Percentiles rank a stretch among this genome's conserved stretches.
phyloP scores from a whole-genome alignment of 2,888 invertebrate genomes.

The Lepetodrilus schrolli region DNA sequence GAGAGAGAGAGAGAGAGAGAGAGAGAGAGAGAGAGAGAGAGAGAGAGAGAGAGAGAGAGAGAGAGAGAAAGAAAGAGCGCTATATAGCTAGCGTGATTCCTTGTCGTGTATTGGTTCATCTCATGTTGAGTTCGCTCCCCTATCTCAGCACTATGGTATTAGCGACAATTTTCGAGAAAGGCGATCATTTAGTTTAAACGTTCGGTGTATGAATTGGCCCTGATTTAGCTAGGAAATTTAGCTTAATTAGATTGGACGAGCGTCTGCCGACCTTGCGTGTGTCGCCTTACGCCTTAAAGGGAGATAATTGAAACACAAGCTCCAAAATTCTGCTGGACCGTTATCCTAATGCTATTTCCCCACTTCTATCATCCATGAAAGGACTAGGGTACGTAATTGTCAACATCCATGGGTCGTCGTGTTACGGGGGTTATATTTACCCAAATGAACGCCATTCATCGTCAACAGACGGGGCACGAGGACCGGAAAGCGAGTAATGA shows the following conservation, averaged over 20 bases:
- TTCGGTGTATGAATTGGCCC: conserved; percentile 29
- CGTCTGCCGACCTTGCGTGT: neutral
- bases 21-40: conserved; percentile 99
- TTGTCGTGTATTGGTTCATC: conserved; percentile 8
- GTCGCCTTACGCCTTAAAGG: conserved; percentile 12
- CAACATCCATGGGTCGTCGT: neutral
- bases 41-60: conserved; percentile 71
- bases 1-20: conserved; percentile 97
- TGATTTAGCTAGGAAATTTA: conserved; percentile 19
- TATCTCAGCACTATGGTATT: conserved; percentile 1
- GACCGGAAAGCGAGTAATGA: conserved; percentile 1
- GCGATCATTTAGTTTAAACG: conserved; percentile 32
- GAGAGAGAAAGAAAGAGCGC: conserved; percentile 5
- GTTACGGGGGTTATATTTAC: conserved; percentile 18
- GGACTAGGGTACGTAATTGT: neutral
- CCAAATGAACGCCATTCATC: conserved; percentile 19
- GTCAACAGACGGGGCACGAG: neutral
- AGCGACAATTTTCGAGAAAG: conserved; percentile 17
- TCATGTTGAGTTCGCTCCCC: neutral
- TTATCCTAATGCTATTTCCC: conserved; percentile 26
- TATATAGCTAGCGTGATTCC: neutral
- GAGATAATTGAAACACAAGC: conserved; percentile 30
- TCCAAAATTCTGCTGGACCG: conserved; percentile 13
- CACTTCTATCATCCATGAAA: neutral
- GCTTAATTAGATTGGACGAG: neutral